These are phyloP conservation scores for Philypnodon macrostomus DNA, from an alignment of 2,797 vertebrate genomes.

Conservation along the genomic window DNA sequence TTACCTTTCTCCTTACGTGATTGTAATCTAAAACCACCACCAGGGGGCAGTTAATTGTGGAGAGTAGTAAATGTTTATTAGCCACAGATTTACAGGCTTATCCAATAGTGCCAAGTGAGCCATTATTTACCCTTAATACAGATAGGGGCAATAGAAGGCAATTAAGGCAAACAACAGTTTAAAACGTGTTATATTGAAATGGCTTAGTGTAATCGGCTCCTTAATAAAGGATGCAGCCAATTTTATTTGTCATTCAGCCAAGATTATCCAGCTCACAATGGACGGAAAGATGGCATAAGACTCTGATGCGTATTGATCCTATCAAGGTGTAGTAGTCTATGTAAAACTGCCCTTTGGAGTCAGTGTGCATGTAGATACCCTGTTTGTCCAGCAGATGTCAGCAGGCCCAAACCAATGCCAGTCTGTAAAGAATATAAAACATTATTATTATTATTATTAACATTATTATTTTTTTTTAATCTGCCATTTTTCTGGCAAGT, in stretches of 20 bases:
- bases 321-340: neutral
- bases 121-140: neutral
- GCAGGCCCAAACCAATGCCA: slow-evolving; percentile 27
- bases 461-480: no score
- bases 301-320: neutral
- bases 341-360: no score
- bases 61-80: neutral
- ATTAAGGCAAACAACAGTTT: slow-evolving; percentile 8
- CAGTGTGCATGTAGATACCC: no score
- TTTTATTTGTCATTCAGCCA: slow-evolving; percentile 13
- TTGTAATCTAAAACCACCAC: neutral
- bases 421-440: no score
- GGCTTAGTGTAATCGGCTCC: slow-evolving; percentile 3
- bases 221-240: slow-evolving; percentile 5
- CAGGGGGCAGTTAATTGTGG: neutral
- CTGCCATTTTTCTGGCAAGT: no score
- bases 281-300: neutral
- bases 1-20: neutral
- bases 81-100: neutral
- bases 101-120: neutral
- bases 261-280: slow-evolving; percentile 2
- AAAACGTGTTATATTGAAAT: neutral
- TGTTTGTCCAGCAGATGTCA: slow-evolving; percentile 47
- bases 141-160: neutral
- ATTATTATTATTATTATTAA: no score